Percentiles rank a stretch among this genome's conserved stretches.
phyloP scores from a whole-genome alignment of 2,113 vertebrate species.

The Indri indri region DNA sequence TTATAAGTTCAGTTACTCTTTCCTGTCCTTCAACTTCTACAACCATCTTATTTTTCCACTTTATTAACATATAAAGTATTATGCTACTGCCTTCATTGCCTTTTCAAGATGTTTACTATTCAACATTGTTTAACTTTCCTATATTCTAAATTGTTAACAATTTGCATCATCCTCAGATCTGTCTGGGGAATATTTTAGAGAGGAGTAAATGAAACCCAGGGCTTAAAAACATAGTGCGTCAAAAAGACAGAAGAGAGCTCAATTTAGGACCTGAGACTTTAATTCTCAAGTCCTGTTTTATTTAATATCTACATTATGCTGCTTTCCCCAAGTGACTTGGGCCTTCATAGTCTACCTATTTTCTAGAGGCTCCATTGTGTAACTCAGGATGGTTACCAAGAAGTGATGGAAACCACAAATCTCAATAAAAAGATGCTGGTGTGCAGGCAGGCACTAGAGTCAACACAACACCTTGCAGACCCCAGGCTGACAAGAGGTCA shows the following conservation, averaged over 20 bases:
- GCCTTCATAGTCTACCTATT: not conserved
- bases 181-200: not conserved
- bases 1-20: not conserved
- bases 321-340: not conserved
- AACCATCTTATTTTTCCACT: not conserved
- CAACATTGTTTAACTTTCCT: not conserved
- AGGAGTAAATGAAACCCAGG: constrained; percentile 3
- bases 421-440: not conserved
- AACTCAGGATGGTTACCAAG: not conserved
- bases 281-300: constrained; percentile 11
- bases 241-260: not conserved
- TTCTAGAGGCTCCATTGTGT: not conserved
- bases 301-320: not conserved
- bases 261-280: not conserved
- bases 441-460: not conserved
- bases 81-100: not conserved
- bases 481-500: not conserved
- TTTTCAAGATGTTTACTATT: not conserved
- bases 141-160: constrained; percentile 5
- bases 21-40: not conserved
- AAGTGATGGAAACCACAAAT: not conserved
- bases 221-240: not conserved
- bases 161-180: not conserved
- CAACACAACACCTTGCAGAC: not conserved
- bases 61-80: not conserved